phyloP scores from a whole-genome alignment of 2,888 invertebrate species.

The Eledone cirrhosa region DNA sequence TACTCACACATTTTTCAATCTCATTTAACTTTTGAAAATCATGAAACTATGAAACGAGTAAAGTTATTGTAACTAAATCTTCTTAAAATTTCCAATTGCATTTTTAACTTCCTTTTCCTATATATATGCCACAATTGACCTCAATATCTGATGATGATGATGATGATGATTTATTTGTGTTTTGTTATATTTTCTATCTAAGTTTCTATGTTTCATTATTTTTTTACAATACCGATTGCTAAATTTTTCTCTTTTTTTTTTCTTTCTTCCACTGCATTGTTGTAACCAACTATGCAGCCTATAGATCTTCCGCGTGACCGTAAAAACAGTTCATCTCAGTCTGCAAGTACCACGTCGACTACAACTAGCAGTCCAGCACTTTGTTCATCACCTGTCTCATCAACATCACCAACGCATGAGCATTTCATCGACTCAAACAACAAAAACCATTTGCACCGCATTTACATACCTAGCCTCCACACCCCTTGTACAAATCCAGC shows the following conservation, averaged over 20 bases:
- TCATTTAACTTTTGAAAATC: too few species aligned
- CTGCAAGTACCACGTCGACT: slow-evolving; percentile 65
- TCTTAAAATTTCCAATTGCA: too few species aligned
- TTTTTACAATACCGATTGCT: background rate
- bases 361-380: slow-evolving; percentile 62
- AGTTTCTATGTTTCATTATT: too few species aligned
- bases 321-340: slow-evolving; percentile 69
- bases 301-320: slow-evolving; percentile 84
- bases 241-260: slow-evolving; percentile 31
- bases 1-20: too few species aligned
- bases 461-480: slow-evolving; percentile 71
- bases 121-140: too few species aligned
- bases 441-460: slow-evolving; percentile 70
- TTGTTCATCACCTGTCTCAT: slow-evolving; percentile 48
- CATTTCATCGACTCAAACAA: slow-evolving; percentile 52
- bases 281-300: slow-evolving; percentile 73
- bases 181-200: too few species aligned
- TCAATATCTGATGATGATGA: too few species aligned
- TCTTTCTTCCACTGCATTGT: slow-evolving; percentile 42
- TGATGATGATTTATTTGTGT: too few species aligned
- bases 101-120: too few species aligned
- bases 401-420: slow-evolving; percentile 56
- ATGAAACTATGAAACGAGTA: too few species aligned
- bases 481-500: slow-evolving; percentile 41
- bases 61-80: too few species aligned